Conservation (phyloP, 2,797 vertebrate genomes). For the Pseudomugil gertrudae region DNA sequence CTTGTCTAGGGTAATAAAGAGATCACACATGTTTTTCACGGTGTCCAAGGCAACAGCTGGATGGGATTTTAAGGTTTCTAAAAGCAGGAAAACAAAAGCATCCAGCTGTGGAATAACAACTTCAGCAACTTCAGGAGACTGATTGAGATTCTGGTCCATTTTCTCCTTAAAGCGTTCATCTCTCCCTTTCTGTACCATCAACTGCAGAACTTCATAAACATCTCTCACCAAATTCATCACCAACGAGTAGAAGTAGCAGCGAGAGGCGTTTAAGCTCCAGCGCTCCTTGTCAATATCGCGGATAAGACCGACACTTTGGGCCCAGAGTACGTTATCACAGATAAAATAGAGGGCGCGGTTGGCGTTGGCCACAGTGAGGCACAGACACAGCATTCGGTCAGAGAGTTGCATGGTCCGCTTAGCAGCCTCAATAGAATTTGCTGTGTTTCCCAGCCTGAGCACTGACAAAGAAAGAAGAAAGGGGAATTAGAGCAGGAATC, state of each 20-base stretch:
- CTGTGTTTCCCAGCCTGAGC: constrained; percentile 90
- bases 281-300: constrained; percentile 80
- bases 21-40: constrained; percentile 91
- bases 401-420: constrained; percentile 80
- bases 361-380: constrained; percentile 87
- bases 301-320: constrained; percentile 81
- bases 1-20: constrained; percentile 89
- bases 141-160: constrained; percentile 52
- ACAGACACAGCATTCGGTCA: constrained; percentile 85
- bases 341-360: constrained; percentile 89
- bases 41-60: constrained; percentile 88
- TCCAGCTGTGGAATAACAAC: constrained; percentile 78
- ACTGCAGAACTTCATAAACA: constrained; percentile 82
- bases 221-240: constrained; percentile 87
- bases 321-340: constrained; percentile 91
- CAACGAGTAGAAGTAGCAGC: constrained; percentile 87
- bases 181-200: constrained; percentile 77
- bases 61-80: constrained; percentile 81
- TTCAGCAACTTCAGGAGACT: constrained; percentile 57
- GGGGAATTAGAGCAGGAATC: constrained; percentile 45
- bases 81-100: constrained; percentile 80
- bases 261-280: constrained; percentile 85
- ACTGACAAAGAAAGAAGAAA: constrained; percentile 82
- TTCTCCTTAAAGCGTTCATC: constrained; percentile 66
- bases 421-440: constrained; percentile 88